Evolutionary conservation across 2,113 vertebrate species (phyloP).

Genomic region (Hemibagrus wyckioides): DNA sequence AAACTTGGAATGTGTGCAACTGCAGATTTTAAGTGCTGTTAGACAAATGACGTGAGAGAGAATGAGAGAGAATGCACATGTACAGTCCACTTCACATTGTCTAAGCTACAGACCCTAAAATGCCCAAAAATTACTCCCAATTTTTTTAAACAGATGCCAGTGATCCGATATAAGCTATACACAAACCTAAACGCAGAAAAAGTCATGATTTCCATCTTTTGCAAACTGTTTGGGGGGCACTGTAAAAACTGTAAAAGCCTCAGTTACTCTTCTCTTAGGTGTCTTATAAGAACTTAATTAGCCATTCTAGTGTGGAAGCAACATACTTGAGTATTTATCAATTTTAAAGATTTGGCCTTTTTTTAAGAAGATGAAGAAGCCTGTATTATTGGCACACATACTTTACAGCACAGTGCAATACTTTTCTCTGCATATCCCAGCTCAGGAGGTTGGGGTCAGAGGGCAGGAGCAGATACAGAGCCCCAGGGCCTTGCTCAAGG

Average conservation of each 20-base stretch:
- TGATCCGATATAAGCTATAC: background rate
- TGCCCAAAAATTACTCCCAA: background rate
- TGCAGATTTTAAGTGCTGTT: conserved; percentile 26
- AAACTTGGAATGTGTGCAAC: conserved; percentile 27
- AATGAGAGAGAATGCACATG: background rate
- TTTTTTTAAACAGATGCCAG: background rate
- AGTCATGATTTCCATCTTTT: background rate
- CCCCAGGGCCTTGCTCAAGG: too few species aligned
- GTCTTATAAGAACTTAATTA: background rate
- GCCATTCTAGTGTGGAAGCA: background rate
- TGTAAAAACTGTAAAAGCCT: background rate
- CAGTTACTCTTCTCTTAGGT: background rate
- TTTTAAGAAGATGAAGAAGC: background rate
- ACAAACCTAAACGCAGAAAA: background rate
- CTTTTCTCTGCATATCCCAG: too few species aligned
- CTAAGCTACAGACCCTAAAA: background rate
- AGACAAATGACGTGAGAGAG: background rate
- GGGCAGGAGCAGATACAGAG: too few species aligned
- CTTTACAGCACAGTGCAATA: too few species aligned
- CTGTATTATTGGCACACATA: too few species aligned
- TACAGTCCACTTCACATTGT: background rate
- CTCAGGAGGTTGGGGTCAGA: too few species aligned
- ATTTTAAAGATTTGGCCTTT: background rate
- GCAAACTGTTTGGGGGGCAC: background rate
- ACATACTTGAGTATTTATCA: background rate